Evolutionary conservation across 2,888 invertebrate species (phyloP).

Genomic region (Myopa testacea): DNA sequence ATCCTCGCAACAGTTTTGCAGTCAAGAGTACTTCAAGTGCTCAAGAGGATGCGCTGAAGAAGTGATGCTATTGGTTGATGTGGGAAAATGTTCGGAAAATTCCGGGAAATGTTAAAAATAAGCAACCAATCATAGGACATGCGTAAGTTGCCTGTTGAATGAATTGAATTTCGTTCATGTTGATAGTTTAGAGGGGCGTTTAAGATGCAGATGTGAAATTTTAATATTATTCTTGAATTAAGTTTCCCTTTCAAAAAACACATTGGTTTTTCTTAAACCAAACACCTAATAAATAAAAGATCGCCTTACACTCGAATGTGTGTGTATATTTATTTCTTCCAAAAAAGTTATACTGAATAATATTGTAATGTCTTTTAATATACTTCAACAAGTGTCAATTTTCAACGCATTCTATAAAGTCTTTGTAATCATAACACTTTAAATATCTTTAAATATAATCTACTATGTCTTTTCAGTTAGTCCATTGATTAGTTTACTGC

Average conservation of each 20-base stretch:
- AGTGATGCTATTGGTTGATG: conserved; percentile 2
- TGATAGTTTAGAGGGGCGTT: too few relatives aligned
- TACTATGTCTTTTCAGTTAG: not conserved
- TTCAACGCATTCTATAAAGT: conserved; percentile 18
- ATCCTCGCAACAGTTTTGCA: not conserved
- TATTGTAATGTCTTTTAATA: not conserved
- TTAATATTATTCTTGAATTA: too few relatives aligned
- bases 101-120: conserved; percentile 21
- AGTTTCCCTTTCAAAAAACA: too few relatives aligned
- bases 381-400: conserved; percentile 30
- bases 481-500: not conserved
- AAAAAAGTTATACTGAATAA: not conserved
- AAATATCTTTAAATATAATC: conserved; percentile 7
- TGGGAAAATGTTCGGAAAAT: not conserved
- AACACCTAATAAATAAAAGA: too few relatives aligned
- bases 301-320: not conserved
- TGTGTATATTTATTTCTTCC: conserved; percentile 18
- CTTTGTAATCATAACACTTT: conserved; percentile 17
- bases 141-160: not conserved
- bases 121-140: conserved; percentile 14
- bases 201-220: too few relatives aligned
- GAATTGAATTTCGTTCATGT: not conserved
- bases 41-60: not conserved
- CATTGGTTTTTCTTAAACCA: too few relatives aligned
- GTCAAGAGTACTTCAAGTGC: not conserved